Evolutionary conservation across 1,140 invertebrate species (phyloP), one percentile per base, ranked within the genome.

Genomic region (Saxidomus purpurata): DNA sequence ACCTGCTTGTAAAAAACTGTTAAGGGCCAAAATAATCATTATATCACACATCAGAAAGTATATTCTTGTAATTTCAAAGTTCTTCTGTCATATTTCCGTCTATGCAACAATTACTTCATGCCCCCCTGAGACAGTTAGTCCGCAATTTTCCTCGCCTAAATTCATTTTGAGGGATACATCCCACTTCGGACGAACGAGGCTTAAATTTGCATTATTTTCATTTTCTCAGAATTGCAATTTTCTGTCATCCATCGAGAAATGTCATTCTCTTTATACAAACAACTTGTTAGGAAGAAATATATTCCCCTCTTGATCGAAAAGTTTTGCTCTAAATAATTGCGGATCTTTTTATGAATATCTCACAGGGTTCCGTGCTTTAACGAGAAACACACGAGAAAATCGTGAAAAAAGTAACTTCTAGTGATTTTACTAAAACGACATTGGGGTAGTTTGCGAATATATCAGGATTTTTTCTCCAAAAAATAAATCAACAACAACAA

Each of bases 131-230:
- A 79, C 28, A 3, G 28, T 79, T 52, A 22, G 80, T 55, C 59
- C 36, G 25, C 52, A 82, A 82, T 82, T 82, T 82, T 82, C 80
- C 22, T 67, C 55, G 80, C 80, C 55, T 82, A 82, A 82, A 82
- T 82, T 82, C 80, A 82, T 82, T 82, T 82, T 82, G 80, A 82
- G 31, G 28, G 80, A 79, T 52, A 67, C 80, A 82, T 63, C 61
- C 80, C 80, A 59, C 55, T 67, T 63, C 61, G 55, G 61, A 63
- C 80, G 52, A 59, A 28, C 55, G 49, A 11, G 74, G 71, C 85
- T 87, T 87, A 77, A 79, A 87, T 87, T 87, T 87, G 85, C 85
- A 87, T 87, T 77, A 87, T 87, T 87, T 87, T 87, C 71, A 87
- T 87, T 87, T 87, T 87, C 85, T 76, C 85, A 77, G 71, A 79